Percentiles rank a stretch among this genome's conserved stretches.
Conservation (phyloP, 2,113 vertebrate species). For the Thalassarche chlororhynchos region DNA sequence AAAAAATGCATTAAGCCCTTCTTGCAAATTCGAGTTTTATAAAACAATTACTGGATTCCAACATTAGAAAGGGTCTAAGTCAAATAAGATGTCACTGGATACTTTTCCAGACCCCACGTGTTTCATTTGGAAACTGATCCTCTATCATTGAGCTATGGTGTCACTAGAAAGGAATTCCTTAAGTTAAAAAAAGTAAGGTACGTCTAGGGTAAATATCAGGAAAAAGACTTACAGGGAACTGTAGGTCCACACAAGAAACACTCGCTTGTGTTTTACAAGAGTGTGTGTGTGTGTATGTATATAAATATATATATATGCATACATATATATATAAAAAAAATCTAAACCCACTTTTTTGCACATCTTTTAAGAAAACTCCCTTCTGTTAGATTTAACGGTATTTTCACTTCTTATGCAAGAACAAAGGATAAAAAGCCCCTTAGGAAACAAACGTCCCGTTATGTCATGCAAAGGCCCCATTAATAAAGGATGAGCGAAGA, state of each 20-base stretch:
- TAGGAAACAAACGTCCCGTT: neutral
- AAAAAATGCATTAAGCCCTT: constrained; percentile 11
- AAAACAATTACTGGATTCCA: neutral
- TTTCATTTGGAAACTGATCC: neutral
- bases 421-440: neutral
- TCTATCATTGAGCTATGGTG: neutral
- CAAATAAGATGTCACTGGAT: neutral
- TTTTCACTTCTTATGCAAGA: neutral
- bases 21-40: neutral
- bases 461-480: neutral
- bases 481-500: constrained; percentile 27
- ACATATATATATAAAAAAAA: neutral
- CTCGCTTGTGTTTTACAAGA: neutral
- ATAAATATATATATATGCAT: neutral
- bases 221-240: neutral
- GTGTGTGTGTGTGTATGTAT: too few species aligned
- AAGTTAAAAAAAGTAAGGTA: neutral
- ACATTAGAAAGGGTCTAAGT: neutral
- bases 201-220: neutral
- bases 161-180: neutral
- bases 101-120: neutral
- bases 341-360: neutral
- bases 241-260: neutral
- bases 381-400: neutral
- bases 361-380: neutral